These are phyloP conservation scores for Mustelus asterias DNA, from an alignment of 2,113 vertebrate genomes.

Conservation along the genomic window DNA sequence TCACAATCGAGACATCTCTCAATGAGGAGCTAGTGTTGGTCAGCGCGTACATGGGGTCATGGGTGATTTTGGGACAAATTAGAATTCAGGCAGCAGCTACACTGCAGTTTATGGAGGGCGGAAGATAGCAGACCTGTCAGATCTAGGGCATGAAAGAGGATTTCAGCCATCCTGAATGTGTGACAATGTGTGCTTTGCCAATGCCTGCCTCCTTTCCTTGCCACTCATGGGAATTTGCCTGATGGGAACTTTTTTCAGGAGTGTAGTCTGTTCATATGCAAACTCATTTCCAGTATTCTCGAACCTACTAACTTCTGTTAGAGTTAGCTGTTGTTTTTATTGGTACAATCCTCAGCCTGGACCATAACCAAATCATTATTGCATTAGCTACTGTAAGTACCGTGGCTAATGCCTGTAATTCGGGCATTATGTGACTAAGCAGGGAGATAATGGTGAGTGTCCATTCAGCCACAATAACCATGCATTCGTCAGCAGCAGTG, in stretches of 20 bases:
- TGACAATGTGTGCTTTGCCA: not conserved
- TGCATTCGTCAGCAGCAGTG: not conserved
- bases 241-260: not conserved
- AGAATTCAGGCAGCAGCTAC: no score
- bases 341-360: not conserved
- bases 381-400: not conserved
- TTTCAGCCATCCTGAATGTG: not conserved
- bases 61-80: not conserved
- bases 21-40: not conserved
- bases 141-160: not conserved
- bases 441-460: not conserved
- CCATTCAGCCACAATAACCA: not conserved
- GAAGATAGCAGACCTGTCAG: not conserved
- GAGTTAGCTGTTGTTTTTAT: not conserved
- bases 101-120: not conserved
- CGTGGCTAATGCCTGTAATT: slow-evolving; percentile 22
- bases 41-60: not conserved
- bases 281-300: not conserved
- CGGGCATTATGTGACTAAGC: not conserved
- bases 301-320: not conserved
- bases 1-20: not conserved
- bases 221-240: not conserved
- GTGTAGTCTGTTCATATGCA: not conserved
- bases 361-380: not conserved
- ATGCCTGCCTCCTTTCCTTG: not conserved